phyloP scores from a whole-genome alignment of 1,140 invertebrate species.

The Ptiloglossa arizonensis region DNA sequence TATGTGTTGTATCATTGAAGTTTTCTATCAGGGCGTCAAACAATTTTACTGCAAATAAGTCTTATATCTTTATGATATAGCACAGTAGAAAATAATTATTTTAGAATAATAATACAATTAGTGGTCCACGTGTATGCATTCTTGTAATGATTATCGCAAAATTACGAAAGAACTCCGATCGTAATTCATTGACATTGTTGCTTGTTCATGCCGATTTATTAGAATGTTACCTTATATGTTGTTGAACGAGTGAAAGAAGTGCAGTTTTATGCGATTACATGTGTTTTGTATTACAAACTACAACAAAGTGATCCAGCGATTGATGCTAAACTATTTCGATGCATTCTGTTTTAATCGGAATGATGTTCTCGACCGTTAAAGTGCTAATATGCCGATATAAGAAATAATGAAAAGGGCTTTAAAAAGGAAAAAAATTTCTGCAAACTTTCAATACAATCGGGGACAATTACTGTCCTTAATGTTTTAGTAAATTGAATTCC shows the following conservation, averaged over 20 bases:
- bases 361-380: background rate
- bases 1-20: background rate
- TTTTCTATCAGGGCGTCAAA: slow-evolving; percentile 32
- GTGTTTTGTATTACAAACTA: background rate
- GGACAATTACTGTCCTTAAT: background rate
- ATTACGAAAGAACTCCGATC: background rate
- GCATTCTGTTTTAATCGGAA: background rate
- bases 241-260: slow-evolving; percentile 31
- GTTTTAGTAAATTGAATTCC: background rate
- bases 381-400: slow-evolving; percentile 10
- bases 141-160: background rate
- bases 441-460: background rate
- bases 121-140: background rate
- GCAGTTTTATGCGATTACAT: slow-evolving; percentile 15
- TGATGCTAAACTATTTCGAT: background rate
- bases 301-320: background rate
- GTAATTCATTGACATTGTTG: slow-evolving; percentile 32
- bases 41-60: slow-evolving; percentile 36
- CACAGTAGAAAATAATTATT: background rate
- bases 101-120: background rate
- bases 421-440: slow-evolving; percentile 27
- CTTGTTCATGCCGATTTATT: slow-evolving; percentile 34
- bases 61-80: background rate
- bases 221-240: slow-evolving; percentile 44
- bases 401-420: slow-evolving; percentile 42